phyloP scores from a whole-genome alignment of 2,888 invertebrate genomes.

The Drosophila lacicola region DNA sequence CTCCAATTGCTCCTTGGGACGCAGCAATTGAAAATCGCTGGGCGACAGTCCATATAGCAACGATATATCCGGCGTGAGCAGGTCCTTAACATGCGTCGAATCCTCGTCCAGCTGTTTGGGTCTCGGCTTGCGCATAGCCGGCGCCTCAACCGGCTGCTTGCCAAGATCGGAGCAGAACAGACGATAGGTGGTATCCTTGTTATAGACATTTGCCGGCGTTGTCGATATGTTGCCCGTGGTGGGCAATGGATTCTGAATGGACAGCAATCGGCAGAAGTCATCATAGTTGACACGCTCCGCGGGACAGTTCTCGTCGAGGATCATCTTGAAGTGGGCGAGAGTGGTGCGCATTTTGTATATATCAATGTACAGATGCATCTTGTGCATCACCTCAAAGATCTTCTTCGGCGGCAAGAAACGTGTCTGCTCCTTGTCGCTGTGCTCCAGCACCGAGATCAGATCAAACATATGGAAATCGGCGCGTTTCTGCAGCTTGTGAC shows the following conservation, averaged over 20 bases:
- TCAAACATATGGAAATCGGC: conserved; percentile 66
- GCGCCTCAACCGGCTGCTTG: conserved; percentile 41
- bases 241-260: conserved; percentile 68
- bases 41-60: conserved; percentile 61
- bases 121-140: neutral
- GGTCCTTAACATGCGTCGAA: conserved; percentile 59
- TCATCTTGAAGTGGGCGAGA: conserved; percentile 59
- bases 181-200: conserved; percentile 78
- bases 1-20: conserved; percentile 66
- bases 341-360: conserved; percentile 58
- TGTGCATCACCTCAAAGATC: conserved; percentile 59
- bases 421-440: conserved; percentile 54
- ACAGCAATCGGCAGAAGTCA: conserved; percentile 65
- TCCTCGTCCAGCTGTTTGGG: conserved; percentile 24
- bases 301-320: conserved; percentile 53
- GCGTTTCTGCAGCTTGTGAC: conserved; percentile 61
- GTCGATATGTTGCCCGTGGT: conserved; percentile 45
- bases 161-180: conserved; percentile 66
- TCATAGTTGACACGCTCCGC: conserved; percentile 65
- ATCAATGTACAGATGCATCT: conserved; percentile 56
- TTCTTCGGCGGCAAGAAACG: conserved; percentile 53
- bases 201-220: conserved; percentile 45
- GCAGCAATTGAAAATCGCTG: conserved; percentile 69
- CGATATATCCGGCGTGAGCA: conserved; percentile 69
- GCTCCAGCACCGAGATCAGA: conserved; percentile 59